Evolutionary conservation across 2,888 invertebrate species (phyloP).

Genomic region (Ypsolopha sequella): DNA sequence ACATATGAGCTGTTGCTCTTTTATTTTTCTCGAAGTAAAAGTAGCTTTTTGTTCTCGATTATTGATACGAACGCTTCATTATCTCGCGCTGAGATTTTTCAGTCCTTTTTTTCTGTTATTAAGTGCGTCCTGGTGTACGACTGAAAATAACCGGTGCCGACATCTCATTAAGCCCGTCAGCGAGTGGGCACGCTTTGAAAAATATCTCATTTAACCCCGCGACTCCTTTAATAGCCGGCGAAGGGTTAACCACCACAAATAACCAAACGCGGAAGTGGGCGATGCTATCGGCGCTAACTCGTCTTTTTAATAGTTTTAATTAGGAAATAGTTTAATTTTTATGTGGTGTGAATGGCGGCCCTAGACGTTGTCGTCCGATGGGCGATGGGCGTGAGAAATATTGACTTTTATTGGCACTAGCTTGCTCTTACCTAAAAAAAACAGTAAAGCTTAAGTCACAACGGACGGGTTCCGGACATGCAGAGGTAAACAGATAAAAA

Average conservation of each 20-base stretch:
- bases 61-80: slow-evolving; percentile 15
- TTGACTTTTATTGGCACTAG: slow-evolving; percentile 18
- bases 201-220: slow-evolving; percentile 67
- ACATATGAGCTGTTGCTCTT: too few relatives aligned
- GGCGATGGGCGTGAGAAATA: slow-evolving; percentile 59
- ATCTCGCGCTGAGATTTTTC: slow-evolving; percentile 12
- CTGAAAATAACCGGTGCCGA: slow-evolving; percentile 63
- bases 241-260: slow-evolving; percentile 67
- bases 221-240: slow-evolving; percentile 56
- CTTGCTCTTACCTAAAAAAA: not conserved
- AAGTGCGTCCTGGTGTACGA: slow-evolving; percentile 13
- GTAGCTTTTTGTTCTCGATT: not conserved
- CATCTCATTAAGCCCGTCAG: slow-evolving; percentile 67
- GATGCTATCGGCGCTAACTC: slow-evolving; percentile 34
- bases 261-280: slow-evolving; percentile 60
- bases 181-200: slow-evolving; percentile 49
- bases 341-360: slow-evolving; percentile 33
- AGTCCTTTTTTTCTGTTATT: slow-evolving; percentile 12
- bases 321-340: slow-evolving; percentile 68
- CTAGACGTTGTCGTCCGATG: slow-evolving; percentile 23
- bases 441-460: too few relatives aligned
- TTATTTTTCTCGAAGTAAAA: not conserved
- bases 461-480: too few relatives aligned
- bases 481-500: too few relatives aligned
- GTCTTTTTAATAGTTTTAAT: slow-evolving; percentile 66